Evolutionary conservation across 2,797 vertebrate genomes (phyloP).

Genomic region (Sebastes umbrosus): DNA sequence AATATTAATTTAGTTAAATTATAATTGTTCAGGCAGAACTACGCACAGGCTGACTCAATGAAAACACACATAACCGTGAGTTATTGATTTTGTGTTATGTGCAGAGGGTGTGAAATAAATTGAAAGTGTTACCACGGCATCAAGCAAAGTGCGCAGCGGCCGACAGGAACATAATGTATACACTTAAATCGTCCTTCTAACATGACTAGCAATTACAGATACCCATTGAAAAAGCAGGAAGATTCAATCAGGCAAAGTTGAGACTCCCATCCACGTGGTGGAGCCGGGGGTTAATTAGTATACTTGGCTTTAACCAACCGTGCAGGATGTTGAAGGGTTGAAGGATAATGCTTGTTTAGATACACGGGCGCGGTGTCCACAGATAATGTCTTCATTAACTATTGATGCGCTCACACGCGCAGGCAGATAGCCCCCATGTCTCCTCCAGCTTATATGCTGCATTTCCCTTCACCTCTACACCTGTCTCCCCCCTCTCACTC

Average conservation of each 20-base stretch:
- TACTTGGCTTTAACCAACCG: conserved; percentile 67
- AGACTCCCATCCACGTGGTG: conserved; percentile 43
- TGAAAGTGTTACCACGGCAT: conserved; percentile 56
- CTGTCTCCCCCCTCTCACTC: conserved; percentile 19
- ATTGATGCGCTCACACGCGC: conserved; percentile 63
- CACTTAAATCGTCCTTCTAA: conserved; percentile 55
- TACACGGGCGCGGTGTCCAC: conserved; percentile 57
- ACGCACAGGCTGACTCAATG: conserved; percentile 57
- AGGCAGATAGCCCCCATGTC: conserved; percentile 48
- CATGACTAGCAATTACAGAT: conserved; percentile 76
- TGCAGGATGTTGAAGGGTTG: conserved; percentile 70
- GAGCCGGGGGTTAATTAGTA: conserved; percentile 71
- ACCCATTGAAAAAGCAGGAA: conserved; percentile 46
- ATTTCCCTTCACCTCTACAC: conserved; percentile 38
- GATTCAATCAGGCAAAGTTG: conserved; percentile 71
- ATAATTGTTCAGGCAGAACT: conserved; percentile 76
- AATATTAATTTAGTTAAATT: conserved; percentile 74
- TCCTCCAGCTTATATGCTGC: conserved; percentile 35
- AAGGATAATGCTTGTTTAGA: conserved; percentile 76
- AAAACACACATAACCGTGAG: conserved; percentile 71
- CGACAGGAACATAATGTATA: conserved; percentile 68
- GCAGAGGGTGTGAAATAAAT: conserved; percentile 77
- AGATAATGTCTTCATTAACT: conserved; percentile 78
- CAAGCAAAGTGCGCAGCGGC: conserved; percentile 38
- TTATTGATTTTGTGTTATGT: conserved; percentile 77